Evolutionary conservation across 2,888 invertebrate species (phyloP).

Genomic region (Orgyia antiqua): DNA sequence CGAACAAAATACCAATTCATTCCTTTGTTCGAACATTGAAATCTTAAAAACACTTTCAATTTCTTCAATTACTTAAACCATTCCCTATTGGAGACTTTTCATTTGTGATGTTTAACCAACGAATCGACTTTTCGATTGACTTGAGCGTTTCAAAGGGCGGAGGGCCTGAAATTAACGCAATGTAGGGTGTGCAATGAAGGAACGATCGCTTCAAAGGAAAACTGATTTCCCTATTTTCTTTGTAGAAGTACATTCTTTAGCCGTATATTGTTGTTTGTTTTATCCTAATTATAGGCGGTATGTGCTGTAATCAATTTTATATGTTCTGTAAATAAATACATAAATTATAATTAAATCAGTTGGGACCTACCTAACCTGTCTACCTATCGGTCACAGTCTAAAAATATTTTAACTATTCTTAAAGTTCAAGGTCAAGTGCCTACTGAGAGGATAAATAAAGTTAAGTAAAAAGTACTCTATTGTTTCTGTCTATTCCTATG

Average conservation of each 20-base stretch:
- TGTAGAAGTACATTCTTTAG: constrained; percentile 39
- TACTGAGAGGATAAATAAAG: too few relatives aligned
- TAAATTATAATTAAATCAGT: too few relatives aligned
- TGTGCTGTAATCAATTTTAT: too few relatives aligned
- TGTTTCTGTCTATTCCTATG: too few relatives aligned
- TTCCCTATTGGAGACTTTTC: constrained; percentile 68
- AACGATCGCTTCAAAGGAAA: constrained; percentile 61
- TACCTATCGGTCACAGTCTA: too few relatives aligned
- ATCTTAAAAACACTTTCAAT: constrained; percentile 69
- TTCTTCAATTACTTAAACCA: constrained; percentile 73
- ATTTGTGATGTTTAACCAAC: constrained; percentile 75
- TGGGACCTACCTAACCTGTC: too few relatives aligned
- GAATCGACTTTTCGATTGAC: constrained; percentile 75
- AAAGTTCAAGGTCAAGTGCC: too few relatives aligned
- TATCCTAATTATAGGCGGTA: constrained; percentile 1
- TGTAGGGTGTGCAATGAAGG: constrained; percentile 66
- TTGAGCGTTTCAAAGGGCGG: constrained; percentile 70
- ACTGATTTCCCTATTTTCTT: constrained; percentile 66
- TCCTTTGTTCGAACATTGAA: constrained; percentile 45
- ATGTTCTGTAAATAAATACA: too few relatives aligned
- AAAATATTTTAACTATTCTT: too few relatives aligned
- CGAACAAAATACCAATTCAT: constrained; percentile 36
- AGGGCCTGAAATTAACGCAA: constrained; percentile 66
- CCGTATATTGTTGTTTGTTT: constrained; percentile 15
- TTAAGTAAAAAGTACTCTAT: too few relatives aligned